phyloP scores from a whole-genome alignment of 2,113 vertebrate species.

The Echinops telfairi region DNA sequence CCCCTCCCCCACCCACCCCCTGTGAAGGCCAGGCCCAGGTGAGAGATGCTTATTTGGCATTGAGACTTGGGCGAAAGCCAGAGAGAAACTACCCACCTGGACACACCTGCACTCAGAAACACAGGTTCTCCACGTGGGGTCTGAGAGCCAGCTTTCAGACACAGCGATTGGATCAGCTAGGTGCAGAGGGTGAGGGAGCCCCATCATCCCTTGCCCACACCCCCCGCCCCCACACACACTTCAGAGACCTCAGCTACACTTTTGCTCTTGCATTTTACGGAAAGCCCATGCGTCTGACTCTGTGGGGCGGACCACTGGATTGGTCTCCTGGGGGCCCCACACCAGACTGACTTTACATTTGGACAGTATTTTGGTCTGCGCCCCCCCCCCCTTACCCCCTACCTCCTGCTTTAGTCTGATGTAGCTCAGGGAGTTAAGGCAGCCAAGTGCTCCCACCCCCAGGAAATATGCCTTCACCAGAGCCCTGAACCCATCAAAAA shows the following conservation, averaged over 20 bases:
- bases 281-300: neutral
- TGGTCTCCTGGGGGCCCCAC: conserved; percentile 19
- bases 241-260: too few species aligned
- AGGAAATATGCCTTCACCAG: conserved; percentile 70
- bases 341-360: neutral
- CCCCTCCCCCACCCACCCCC: neutral
- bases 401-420: conserved; percentile 45
- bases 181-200: too few species aligned
- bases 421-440: conserved; percentile 70
- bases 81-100: neutral
- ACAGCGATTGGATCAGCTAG: too few species aligned
- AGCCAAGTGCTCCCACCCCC: conserved; percentile 26
- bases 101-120: neutral
- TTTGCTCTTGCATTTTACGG: too few species aligned
- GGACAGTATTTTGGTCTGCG: conserved; percentile 15
- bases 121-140: too few species aligned
- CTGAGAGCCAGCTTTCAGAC: too few species aligned
- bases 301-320: neutral
- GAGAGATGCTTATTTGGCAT: neutral
- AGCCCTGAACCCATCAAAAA: conserved; percentile 13
- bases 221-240: too few species aligned
- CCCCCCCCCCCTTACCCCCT: too few species aligned
- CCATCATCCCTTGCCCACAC: too few species aligned
- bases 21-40: too few species aligned
- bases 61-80: conserved; percentile 5